Evolutionary conservation across 2,888 invertebrate genomes (phyloP), one percentile per base, ranked within the genome.

Genomic region (Seira ritae): DNA sequence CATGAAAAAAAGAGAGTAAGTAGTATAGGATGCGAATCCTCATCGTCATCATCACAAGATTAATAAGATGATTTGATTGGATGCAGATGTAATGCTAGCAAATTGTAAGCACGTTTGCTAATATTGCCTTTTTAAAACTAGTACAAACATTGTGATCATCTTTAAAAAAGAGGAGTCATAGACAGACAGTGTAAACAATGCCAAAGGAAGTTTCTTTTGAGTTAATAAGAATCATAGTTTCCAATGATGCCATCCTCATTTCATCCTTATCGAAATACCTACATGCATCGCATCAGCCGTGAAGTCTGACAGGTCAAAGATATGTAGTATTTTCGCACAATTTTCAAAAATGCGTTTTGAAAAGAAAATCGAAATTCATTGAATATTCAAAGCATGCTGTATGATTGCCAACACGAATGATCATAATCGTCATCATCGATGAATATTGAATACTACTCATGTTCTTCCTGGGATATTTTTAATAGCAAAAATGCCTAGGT

Each of bases 331-430:
- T 60, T 60, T 60, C n/a, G 60, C 4, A n/a, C n/a, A n/a, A 60
- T 60, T 60, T 60, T 6, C 10, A 10, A 70, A 42, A 50, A 46
- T 22, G 4, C 69, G 17, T 62, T 10, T n/a, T 24, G 22, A 19
- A 69, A n/a, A 31, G 31, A 37, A 50, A 70, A 70, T 46, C 24
- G 46, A 22, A n/a, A 19, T 20, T 70, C 55, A 68, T 37, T 69
- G 67, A 37, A 24, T 17, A 72, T 79, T 79, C 72, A 6, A 73
- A 79, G 24, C 79, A 73, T 72, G 79, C n/a, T 15, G 17, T 65
- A 55, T 67, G 67, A 42, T 12, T 79, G 79, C 68, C 79, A 73
- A 60, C 68, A 67, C 22, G 23, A 22, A 66, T 78, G 62, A 31
- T 42, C 67, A 62, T 70, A 68, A n/a, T 12, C 12, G 60, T n/a